Evolutionary conservation across 1,140 invertebrate genomes (phyloP).

Genomic region (Euura lappo): DNA sequence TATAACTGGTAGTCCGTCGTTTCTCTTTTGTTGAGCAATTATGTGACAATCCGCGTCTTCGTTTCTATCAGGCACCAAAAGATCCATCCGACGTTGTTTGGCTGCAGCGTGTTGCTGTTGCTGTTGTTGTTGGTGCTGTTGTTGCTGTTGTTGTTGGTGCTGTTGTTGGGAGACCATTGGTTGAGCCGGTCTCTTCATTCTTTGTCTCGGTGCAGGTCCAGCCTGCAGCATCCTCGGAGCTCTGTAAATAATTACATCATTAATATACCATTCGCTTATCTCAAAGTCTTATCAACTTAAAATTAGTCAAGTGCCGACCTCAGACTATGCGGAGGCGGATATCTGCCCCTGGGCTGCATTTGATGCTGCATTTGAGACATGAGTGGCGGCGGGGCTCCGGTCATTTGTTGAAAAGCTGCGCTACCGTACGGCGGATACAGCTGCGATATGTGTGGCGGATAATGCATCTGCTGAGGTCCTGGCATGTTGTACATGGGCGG

Average conservation of each 20-base stretch:
- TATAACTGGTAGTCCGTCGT: constrained; percentile 74
- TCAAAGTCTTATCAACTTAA: neutral
- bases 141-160: constrained; percentile 22
- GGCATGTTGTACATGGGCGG: constrained; percentile 52
- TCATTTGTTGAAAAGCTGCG: constrained; percentile 43
- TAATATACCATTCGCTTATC: no score
- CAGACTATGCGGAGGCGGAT: constrained; percentile 51
- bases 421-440: constrained; percentile 47
- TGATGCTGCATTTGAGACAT: constrained; percentile 58
- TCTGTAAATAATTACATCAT: constrained; percentile 30
- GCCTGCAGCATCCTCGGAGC: constrained; percentile 42
- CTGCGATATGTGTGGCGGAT: constrained; percentile 44
- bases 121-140: constrained; percentile 28
- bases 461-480: constrained; percentile 50
- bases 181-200: constrained; percentile 49
- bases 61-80: constrained; percentile 64
- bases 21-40: constrained; percentile 75
- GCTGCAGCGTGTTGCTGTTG: constrained; percentile 27
- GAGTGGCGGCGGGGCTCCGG: constrained; percentile 52
- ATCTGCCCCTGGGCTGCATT: constrained; percentile 48
- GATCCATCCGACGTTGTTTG: constrained; percentile 62
- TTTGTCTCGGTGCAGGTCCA: constrained; percentile 38
- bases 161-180: constrained; percentile 23
- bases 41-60: constrained; percentile 70
- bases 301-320: constrained; percentile 36